Evolutionary conservation across 1,140 invertebrate genomes (phyloP), one percentile per base, ranked within the genome.

Genomic region (Drosophila arawakana): DNA sequence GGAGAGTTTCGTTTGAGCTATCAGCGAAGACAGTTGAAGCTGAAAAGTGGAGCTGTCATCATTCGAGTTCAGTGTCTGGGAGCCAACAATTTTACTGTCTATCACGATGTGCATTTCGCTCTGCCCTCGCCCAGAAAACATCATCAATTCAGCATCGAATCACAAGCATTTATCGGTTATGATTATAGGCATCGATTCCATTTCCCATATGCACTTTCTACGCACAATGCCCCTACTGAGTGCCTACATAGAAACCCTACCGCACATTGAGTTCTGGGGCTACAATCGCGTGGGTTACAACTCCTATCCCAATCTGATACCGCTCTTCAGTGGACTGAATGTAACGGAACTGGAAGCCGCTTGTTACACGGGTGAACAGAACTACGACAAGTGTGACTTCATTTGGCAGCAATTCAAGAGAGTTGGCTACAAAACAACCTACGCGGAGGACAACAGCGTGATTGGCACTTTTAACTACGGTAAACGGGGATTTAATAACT

Each of bases 281-380:
- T 97, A 96, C 86, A 97, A 95, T 73, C 97, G 97, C 92, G 94
- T 97, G 2, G 96, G 94, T 0, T 95, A 96, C 77, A 97, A 97
- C 81, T 96, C 96, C 0, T 97, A 95, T 88, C 96, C 96, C 0
- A 97, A 97, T 91, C 78, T 97, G 37, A 93, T 96, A 0, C 94
- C 96, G 0, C 92, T 96, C 1, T 86, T 97, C 0, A 95, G 95
- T 6, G 96, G 96, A 0, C 73, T 95, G 10, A 93, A 83, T 47
- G 93, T 93, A 18, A 80, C 90, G 0, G 95, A 95, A 76, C 71
- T 96, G 21, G 92, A 93, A 41, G 84, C 83, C 6, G 83, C 80
- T 0, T 96, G 95, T 65, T 95, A 94, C 93, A 92, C 93, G 1
- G 6, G n/a, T 3, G 7, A 44, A 11, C 0, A 0, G 0, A 47